Conservation (phyloP, 1,140 invertebrate species). For the Apocrypta bakeri region DNA sequence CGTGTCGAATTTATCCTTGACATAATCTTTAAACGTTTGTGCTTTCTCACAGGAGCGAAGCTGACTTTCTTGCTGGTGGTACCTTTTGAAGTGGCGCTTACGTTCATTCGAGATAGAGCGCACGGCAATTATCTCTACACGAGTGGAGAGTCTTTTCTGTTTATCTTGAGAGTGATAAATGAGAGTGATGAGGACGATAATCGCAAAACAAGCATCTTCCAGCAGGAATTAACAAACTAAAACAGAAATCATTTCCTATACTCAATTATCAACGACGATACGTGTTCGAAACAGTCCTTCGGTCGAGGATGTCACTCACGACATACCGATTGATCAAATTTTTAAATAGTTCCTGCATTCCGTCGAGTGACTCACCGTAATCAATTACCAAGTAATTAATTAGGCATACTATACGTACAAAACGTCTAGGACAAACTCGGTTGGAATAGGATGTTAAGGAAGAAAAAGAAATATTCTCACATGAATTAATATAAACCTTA, state of each 20-base stretch:
- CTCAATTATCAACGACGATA: slow-evolving; percentile 29
- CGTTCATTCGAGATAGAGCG: neutral
- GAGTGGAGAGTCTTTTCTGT: neutral
- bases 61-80: neutral
- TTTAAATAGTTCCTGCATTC: neutral
- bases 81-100: slow-evolving; percentile 27
- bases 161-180: slow-evolving; percentile 41
- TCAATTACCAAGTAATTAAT: neutral
- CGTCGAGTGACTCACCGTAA: neutral
- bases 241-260: slow-evolving; percentile 36
- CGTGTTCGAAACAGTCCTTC: neutral
- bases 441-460: too few relatives aligned
- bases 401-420: neutral
- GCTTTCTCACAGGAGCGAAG: neutral
- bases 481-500: too few relatives aligned
- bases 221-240: neutral
- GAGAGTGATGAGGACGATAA: slow-evolving; percentile 26
- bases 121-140: slow-evolving; percentile 11
- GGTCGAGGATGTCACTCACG: neutral
- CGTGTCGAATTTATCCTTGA: slow-evolving; percentile 31
- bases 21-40: slow-evolving; percentile 20
- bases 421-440: too few relatives aligned
- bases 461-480: too few relatives aligned
- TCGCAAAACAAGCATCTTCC: slow-evolving; percentile 12
- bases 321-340: neutral